Evolutionary conservation across 23 tunicate genomes (phyloP).

Genomic region (Ciona savignyi): DNA sequence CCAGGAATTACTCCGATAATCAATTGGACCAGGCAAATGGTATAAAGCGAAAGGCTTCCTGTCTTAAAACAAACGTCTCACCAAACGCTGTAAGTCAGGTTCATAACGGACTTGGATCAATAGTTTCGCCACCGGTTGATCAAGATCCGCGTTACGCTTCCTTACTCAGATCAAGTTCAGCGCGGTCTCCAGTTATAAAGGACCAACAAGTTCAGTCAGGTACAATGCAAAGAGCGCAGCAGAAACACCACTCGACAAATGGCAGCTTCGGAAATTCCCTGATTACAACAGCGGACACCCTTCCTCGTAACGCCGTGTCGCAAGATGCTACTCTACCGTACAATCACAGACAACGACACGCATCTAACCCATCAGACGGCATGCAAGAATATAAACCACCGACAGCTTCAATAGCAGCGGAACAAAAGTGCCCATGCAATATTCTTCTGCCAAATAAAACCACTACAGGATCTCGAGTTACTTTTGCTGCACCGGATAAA

Average conservation of each 20-base stretch:
- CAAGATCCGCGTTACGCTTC: background rate
- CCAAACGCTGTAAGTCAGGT: background rate
- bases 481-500: background rate
- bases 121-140: background rate
- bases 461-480: conserved; percentile 4
- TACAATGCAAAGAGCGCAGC: background rate
- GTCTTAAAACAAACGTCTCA: conserved; percentile 3
- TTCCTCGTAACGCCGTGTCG: conserved; percentile 6
- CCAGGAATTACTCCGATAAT: conserved; percentile 19
- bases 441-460: background rate
- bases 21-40: background rate
- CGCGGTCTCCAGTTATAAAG: conserved; percentile 2
- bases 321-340: conserved; percentile 15
- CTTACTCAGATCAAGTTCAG: conserved; percentile 15
- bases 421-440: background rate
- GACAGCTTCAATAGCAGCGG: background rate
- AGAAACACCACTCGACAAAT: background rate
- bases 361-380: background rate
- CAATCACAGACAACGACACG: conserved; percentile 1
- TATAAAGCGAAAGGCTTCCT: background rate
- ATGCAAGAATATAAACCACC: background rate
- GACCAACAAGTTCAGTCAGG: conserved; percentile 7
- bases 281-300: background rate
- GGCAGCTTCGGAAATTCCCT: conserved; percentile 3
- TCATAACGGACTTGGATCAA: background rate